Evolutionary conservation across 1,140 invertebrate species (phyloP).

Genomic region (Babylonia areolata): DNA sequence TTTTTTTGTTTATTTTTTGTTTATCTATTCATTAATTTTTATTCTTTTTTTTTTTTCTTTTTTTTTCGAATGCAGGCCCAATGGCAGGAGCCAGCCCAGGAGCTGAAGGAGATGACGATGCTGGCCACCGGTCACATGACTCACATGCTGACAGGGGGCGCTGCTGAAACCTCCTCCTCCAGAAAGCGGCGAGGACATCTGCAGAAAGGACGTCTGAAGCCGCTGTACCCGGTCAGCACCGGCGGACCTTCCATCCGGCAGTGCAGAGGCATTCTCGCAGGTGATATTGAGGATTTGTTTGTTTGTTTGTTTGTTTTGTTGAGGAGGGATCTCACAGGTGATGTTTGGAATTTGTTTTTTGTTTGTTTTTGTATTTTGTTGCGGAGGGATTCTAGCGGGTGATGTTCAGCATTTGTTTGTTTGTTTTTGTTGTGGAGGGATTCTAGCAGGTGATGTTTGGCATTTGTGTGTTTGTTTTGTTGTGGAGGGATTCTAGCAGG

Average conservation of each 20-base stretch:
- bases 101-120: slow-evolving; percentile 17
- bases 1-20: not conserved
- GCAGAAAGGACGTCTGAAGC: slow-evolving; percentile 3
- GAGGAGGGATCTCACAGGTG: not conserved
- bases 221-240: not conserved
- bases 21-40: no score
- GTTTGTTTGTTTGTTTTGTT: not conserved
- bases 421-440: no score
- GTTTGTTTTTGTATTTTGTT: no score
- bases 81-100: slow-evolving; percentile 2
- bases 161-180: not conserved
- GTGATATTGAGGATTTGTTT: not conserved
- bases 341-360: no score
- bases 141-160: not conserved
- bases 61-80: not conserved
- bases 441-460: no score
- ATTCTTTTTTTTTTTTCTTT: no score
- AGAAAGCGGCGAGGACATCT: slow-evolving; percentile 1
- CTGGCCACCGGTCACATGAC: not conserved
- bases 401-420: no score
- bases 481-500: no score
- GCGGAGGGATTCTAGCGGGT: not conserved
- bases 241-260: not conserved
- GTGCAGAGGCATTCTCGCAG: slow-evolving; percentile 12
- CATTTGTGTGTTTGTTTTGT: no score